Evolutionary conservation across 2,113 vertebrate genomes (phyloP).

Genomic region (Sebastes fasciatus): DNA sequence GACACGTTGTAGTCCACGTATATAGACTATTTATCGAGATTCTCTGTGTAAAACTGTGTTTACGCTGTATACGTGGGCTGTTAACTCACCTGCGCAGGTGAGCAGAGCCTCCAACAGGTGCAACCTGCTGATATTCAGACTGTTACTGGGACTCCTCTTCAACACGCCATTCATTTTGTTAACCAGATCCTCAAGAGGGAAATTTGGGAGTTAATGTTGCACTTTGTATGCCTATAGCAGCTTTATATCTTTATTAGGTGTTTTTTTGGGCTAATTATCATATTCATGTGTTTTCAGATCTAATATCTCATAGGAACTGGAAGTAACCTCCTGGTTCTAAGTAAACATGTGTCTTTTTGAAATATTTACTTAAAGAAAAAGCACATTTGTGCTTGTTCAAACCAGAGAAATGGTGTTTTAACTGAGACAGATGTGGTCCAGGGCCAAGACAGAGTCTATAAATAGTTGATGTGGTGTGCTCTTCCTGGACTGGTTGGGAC

Average conservation of each 20-base stretch:
- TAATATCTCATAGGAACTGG: neutral
- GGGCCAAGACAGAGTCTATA: neutral
- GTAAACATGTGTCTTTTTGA: neutral
- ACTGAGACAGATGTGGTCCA: neutral
- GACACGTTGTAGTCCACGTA: constrained; percentile 27
- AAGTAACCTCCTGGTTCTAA: neutral
- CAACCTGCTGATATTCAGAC: neutral
- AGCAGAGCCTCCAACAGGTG: constrained; percentile 50
- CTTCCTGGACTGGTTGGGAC: constrained; percentile 15
- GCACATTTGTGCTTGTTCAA: neutral
- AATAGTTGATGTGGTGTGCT: constrained; percentile 35
- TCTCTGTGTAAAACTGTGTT: neutral
- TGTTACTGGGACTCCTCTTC: neutral
- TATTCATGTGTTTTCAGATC: neutral
- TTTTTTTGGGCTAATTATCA: neutral
- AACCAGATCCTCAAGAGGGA: neutral
- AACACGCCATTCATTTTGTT: neutral
- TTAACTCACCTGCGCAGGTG: constrained; percentile 66
- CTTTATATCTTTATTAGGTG: neutral
- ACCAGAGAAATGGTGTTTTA: neutral
- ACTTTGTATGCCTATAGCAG: neutral
- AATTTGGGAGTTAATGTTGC: neutral
- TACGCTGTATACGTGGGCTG: neutral
- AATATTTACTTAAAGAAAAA: neutral
- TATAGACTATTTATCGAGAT: neutral